Evolutionary conservation across 2,113 vertebrate species (phyloP), one percentile per base, ranked within the genome.

Genomic region (Aldabrachelys gigantea): DNA sequence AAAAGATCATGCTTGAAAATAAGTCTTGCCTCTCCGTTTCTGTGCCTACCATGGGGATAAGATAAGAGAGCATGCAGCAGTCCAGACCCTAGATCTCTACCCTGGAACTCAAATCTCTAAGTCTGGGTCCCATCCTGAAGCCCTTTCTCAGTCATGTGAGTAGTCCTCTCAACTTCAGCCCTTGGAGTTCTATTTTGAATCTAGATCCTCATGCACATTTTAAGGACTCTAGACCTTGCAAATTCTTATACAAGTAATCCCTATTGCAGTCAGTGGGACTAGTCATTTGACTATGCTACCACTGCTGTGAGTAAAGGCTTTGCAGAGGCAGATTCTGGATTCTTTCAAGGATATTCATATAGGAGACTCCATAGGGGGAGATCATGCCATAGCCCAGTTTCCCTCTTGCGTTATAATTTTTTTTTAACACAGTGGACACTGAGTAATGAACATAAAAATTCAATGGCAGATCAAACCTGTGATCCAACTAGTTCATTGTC

Each of bases 231-330:
- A 78, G 52, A 2, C 3, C 35, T 52, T 88, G 41, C 25, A 81
- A 75, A 94, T 54, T 4, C 44, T 44, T 44, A 44, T 44, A 44
- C 16, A 41, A 72, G 31, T 1, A 84, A 25, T 69, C 7, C 27
- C 22, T 80, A 24, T 38, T 88, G 31, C 57, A 65, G 27, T 84
- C 85, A 93, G 41, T 49, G 85, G 82, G 29, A 31, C 8, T 52
- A 6, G 3, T 41, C 44, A 80, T 52, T 35, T 22, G 38, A 56
- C 22, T 62, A 31, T 9, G 21, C 35, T 65, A 88, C 21, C 59
- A 49, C 0, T 75, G 38, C 78, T 1, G 1, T 41, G 35, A 7
- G 16, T 69, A 29, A 1, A 47, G 41, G 8, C 6, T 53, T 92
- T 65, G 10, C 65, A 79, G 80, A 57, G 54, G 52, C 89, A 49